Percentiles rank a stretch among this genome's conserved stretches.
Evolutionary conservation across 2,888 invertebrate genomes (phyloP).

Genomic region (Drosophila paucipuncta): DNA sequence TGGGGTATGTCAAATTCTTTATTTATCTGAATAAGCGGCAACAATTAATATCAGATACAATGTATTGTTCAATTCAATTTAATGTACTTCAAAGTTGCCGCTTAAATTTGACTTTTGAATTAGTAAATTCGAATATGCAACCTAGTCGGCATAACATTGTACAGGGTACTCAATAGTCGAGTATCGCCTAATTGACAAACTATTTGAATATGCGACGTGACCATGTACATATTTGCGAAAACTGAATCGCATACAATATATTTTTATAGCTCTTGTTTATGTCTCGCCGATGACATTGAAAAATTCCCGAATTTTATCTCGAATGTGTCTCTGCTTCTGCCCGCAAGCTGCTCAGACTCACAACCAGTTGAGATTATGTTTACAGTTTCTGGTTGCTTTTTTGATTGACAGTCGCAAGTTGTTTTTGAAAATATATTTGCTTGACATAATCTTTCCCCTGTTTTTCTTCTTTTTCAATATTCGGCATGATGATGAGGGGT

Average conservation of each 20-base stretch:
- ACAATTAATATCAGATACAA: background rate
- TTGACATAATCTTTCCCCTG: constrained; percentile 7
- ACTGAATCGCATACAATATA: constrained; percentile 12
- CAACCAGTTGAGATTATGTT: constrained; percentile 55
- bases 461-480: background rate
- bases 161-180: constrained; percentile 5
- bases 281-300: constrained; percentile 56
- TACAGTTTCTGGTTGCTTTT: constrained; percentile 37
- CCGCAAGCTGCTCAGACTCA: constrained; percentile 4
- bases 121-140: background rate
- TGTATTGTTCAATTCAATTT: background rate
- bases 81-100: background rate
- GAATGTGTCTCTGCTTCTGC: constrained; percentile 18
- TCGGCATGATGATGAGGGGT: background rate
- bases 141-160: no score
- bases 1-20: background rate
- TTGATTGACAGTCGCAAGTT: constrained; percentile 62
- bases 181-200: background rate
- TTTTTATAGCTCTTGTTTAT: constrained; percentile 57
- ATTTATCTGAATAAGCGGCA: background rate
- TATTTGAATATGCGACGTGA: constrained; percentile 18
- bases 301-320: constrained; percentile 20
- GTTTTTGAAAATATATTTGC: constrained; percentile 22
- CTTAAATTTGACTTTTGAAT: background rate
- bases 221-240: constrained; percentile 4